These are phyloP conservation scores for Listronotus oregonensis DNA, from an alignment of 1,140 invertebrate genomes.

Conservation along the genomic window DNA sequence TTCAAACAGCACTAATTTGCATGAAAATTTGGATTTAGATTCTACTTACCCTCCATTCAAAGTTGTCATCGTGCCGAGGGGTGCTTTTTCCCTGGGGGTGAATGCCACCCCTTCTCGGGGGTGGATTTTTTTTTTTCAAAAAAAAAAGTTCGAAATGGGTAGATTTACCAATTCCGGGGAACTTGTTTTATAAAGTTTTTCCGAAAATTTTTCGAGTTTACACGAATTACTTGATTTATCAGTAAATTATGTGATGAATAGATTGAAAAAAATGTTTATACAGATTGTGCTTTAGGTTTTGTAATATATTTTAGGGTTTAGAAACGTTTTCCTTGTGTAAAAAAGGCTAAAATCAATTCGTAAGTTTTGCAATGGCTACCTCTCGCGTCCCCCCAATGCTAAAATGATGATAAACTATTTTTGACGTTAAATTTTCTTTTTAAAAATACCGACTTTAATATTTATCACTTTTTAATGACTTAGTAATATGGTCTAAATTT, in stretches of 20 bases:
- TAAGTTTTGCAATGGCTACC: constrained; percentile 64
- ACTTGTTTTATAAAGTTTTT: too few species aligned
- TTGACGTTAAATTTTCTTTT: constrained; percentile 10
- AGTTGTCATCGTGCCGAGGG: too few species aligned
- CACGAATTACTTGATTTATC: constrained; percentile 36
- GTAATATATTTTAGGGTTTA: constrained; percentile 11
- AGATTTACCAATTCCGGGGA: too few species aligned
- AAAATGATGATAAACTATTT: constrained; percentile 47
- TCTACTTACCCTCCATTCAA: too few species aligned
- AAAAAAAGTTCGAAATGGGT: too few species aligned
- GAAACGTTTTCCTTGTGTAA: neutral
- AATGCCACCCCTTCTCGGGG: too few species aligned
- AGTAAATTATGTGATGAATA: constrained; percentile 37
- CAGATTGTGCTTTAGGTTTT: constrained; percentile 2
- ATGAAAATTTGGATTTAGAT: too few species aligned
- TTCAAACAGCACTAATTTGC: too few species aligned
- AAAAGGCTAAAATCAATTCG: constrained; percentile 27
- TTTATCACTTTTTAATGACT: too few species aligned
- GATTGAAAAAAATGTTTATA: constrained; percentile 18
- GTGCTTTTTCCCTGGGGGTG: too few species aligned
- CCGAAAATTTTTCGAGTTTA: constrained; percentile 40
- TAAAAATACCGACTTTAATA: constrained; percentile 4
- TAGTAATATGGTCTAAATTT: constrained; percentile 38
- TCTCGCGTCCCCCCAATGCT: constrained; percentile 65
- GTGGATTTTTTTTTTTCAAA: too few species aligned